Conservation (phyloP, 1,140 invertebrate genomes). For the Solenopsis fugax region DNA sequence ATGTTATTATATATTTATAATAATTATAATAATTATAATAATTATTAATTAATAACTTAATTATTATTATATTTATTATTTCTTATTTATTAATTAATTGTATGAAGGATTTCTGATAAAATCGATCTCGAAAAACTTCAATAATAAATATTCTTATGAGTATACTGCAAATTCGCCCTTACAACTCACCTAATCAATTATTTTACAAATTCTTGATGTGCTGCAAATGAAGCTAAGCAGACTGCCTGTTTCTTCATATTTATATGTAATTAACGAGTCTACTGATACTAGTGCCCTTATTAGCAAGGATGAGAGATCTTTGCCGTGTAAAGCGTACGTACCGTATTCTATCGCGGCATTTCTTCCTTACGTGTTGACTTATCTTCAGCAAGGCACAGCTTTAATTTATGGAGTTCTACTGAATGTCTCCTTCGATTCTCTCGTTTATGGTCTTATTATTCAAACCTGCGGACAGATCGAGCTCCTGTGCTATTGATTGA, state of each 20-base stretch:
- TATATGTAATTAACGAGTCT: neutral
- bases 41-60: too few species aligned
- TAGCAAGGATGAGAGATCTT: neutral
- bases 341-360: constrained; percentile 46
- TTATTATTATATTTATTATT: too few species aligned
- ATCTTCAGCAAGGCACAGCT: constrained; percentile 19
- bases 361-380: constrained; percentile 28
- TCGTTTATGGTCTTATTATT: constrained; percentile 59
- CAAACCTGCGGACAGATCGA: constrained; percentile 60
- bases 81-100: too few species aligned
- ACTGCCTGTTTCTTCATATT: constrained; percentile 19
- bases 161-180: too few species aligned
- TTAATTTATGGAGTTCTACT: constrained; percentile 7
- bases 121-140: too few species aligned
- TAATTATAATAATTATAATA: too few species aligned
- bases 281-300: neutral
- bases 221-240: constrained; percentile 27
- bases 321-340: constrained; percentile 16
- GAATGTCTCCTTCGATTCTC: constrained; percentile 46
- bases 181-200: neutral
- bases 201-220: constrained; percentile 24
- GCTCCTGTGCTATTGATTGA: constrained; percentile 30
- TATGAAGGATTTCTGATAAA: too few species aligned
- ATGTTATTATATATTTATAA: too few species aligned
- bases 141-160: too few species aligned